phyloP scores from a whole-genome alignment of 2,113 vertebrate species.

The Perca fluviatilis region DNA sequence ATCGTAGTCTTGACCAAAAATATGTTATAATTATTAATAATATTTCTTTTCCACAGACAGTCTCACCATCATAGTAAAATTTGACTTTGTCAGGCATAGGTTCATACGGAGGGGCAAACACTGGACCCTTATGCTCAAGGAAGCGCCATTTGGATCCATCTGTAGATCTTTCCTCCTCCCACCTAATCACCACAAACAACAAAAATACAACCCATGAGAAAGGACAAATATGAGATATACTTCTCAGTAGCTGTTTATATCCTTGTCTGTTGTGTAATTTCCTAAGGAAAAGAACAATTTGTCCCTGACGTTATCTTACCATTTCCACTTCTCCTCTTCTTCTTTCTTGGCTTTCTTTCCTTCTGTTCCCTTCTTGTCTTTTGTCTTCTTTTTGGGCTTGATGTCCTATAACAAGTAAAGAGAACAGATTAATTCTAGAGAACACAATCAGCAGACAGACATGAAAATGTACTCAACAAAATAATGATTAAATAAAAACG shows the following conservation, averaged over 20 bases:
- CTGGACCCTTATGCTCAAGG: slow-evolving; percentile 96
- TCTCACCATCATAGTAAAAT: slow-evolving; percentile 97
- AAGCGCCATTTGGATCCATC: slow-evolving; percentile 98
- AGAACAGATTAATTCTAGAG: slow-evolving; percentile 2
- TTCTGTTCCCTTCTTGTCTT: slow-evolving; percentile 88
- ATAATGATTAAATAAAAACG: background rate
- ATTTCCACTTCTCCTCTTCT: slow-evolving; percentile 98
- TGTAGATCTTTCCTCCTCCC: slow-evolving; percentile 96
- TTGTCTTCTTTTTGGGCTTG: slow-evolving; percentile 94
- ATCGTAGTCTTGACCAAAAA: background rate
- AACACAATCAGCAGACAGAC: background rate
- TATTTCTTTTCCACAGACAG: background rate
- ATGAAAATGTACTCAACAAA: background rate
- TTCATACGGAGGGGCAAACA: slow-evolving; percentile 95
- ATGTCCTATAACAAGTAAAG: slow-evolving; percentile 81
- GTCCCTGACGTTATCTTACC: slow-evolving; percentile 80
- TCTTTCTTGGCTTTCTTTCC: slow-evolving; percentile 95
- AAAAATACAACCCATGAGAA: slow-evolving; percentile 15
- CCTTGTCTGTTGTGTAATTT: background rate
- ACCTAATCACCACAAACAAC: slow-evolving; percentile 85
- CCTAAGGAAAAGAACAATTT: slow-evolving; percentile 25
- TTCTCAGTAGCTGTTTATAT: background rate
- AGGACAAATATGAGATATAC: background rate
- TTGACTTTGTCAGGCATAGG: slow-evolving; percentile 92
- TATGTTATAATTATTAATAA: background rate